Evolutionary conservation across 2,888 invertebrate species (phyloP).

Genomic region (Zaprionus obscuricornis): DNA sequence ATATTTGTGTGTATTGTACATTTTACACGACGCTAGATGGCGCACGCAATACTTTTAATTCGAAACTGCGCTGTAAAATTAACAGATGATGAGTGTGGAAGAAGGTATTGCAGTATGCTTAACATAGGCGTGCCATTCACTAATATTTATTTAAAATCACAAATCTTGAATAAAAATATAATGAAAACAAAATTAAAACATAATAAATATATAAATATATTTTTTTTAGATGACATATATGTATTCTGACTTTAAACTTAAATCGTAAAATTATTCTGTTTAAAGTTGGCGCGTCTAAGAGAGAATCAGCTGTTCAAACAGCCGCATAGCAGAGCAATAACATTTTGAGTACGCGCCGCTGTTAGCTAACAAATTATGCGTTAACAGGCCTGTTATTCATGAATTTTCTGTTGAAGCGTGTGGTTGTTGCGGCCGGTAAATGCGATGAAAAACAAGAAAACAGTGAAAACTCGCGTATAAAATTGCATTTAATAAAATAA

Average conservation of each 20-base stretch:
- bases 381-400: conserved; percentile 57
- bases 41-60: not conserved
- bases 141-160: too few relatives aligned
- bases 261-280: not conserved
- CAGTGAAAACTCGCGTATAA: conserved; percentile 16
- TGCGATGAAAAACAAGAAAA: conserved; percentile 42
- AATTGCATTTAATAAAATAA: conserved; percentile 28
- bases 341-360: conserved; percentile 30
- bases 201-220: not conserved
- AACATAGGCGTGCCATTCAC: too few relatives aligned
- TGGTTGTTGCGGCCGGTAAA: conserved; percentile 59
- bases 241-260: not conserved
- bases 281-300: conserved; percentile 23
- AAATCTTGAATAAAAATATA: too few relatives aligned
- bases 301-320: conserved; percentile 35
- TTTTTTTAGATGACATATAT: not conserved
- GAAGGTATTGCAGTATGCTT: not conserved
- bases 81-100: not conserved
- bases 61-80: conserved; percentile 12
- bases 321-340: conserved; percentile 14
- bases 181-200: too few relatives aligned
- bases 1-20: not conserved
- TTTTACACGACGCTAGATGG: conserved; percentile 27
- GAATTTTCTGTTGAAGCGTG: conserved; percentile 54
- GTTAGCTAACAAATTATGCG: conserved; percentile 33